Conservation (phyloP, 1,140 invertebrate species). For the Drosophila insularis region DNA sequence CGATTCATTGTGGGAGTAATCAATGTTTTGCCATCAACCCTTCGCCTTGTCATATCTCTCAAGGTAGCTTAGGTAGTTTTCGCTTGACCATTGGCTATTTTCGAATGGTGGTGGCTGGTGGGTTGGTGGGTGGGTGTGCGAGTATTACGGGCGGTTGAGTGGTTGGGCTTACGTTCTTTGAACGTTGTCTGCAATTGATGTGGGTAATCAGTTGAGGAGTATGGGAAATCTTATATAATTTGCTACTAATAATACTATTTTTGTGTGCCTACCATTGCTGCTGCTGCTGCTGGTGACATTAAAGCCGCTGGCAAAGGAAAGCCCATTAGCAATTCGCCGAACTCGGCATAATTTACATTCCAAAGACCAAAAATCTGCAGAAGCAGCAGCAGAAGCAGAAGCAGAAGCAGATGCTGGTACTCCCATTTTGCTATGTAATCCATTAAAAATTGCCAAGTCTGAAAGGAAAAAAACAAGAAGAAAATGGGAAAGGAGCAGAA, state of each 20-base stretch:
- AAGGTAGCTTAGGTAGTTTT: constrained; percentile 24
- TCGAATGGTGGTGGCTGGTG: constrained; percentile 21
- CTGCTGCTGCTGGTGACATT: neutral
- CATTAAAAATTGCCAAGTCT: constrained; percentile 65
- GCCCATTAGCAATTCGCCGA: neutral
- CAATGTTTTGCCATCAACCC: neutral
- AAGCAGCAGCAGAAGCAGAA: constrained; percentile 12
- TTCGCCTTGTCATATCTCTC: neutral
- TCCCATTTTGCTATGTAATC: constrained; percentile 53
- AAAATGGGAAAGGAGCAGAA: neutral
- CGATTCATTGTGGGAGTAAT: constrained; percentile 7
- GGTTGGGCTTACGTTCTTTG: constrained; percentile 43
- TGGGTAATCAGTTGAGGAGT: constrained; percentile 32
- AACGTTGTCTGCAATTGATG: constrained; percentile 65
- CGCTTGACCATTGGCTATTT: constrained; percentile 66
- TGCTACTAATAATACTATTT: constrained; percentile 48
- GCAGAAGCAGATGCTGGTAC: constrained; percentile 24
- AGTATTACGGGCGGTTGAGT: constrained; percentile 21
- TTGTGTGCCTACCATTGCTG: no score
- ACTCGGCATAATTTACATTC: constrained; percentile 9
- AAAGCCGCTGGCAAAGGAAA: neutral
- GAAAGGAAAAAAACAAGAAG: no score
- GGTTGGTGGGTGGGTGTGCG: constrained; percentile 24
- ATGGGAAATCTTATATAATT: constrained; percentile 1
- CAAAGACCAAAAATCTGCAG: neutral